phyloP scores from a whole-genome alignment of 1,140 invertebrate species.

The Brachionus rotundiformis region DNA sequence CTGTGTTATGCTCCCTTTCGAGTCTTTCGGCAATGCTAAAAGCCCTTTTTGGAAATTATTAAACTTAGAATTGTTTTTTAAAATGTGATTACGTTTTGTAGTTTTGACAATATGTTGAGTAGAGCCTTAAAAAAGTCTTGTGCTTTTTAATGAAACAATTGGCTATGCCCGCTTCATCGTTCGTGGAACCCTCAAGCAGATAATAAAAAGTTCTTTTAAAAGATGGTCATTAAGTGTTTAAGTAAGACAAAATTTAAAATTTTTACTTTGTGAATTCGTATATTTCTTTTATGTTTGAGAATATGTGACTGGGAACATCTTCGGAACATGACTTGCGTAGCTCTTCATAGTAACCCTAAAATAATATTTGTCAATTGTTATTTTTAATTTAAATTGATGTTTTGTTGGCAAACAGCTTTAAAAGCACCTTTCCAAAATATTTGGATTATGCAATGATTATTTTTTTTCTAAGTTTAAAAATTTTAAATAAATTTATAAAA shows the following conservation, averaged over 20 bases:
- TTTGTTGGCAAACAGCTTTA: neutral
- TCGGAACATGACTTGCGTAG: neutral
- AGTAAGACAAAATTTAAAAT: neutral
- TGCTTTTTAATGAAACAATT: slow-evolving; percentile 47
- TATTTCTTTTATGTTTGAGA: slow-evolving; percentile 47
- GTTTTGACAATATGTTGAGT: slow-evolving; percentile 47
- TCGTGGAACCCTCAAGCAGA: slow-evolving; percentile 12
- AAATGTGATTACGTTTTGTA: slow-evolving; percentile 32
- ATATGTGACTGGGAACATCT: slow-evolving; percentile 21
- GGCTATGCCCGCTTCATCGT: slow-evolving; percentile 41
- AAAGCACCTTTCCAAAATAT: neutral
- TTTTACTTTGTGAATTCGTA: slow-evolving; percentile 43
- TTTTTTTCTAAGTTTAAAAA: too few relatives aligned
- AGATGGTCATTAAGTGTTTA: neutral
- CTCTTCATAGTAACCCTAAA: slow-evolving; percentile 47
- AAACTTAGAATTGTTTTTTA: slow-evolving; percentile 10
- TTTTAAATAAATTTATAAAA: too few relatives aligned
- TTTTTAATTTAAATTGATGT: neutral
- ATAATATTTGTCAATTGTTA: neutral
- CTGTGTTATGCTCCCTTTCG: slow-evolving; percentile 13
- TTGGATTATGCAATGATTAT: neutral
- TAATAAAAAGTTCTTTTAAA: slow-evolving; percentile 39
- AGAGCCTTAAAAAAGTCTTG: slow-evolving; percentile 40
- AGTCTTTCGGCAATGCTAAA: slow-evolving; percentile 38
- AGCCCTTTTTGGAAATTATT: neutral